Base-by-base conservation (phyloP, 2,888 invertebrate genomes). In the Copidosoma aretas region DNA sequence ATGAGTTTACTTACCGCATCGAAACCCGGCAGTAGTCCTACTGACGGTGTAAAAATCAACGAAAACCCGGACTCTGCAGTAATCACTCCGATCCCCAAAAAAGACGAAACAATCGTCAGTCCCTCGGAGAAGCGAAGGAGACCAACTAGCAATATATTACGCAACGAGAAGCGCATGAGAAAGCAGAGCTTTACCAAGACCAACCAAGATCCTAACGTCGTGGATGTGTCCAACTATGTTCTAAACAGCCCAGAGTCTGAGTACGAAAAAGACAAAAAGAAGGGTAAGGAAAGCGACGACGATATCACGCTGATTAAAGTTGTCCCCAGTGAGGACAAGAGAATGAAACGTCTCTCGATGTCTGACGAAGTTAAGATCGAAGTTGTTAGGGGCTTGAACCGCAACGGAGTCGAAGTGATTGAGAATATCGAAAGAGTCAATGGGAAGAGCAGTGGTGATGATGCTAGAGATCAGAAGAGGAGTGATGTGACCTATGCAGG, bases 301-400 rank as follows among this genome's bases (percentile, higher is more conserved):
- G 84, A 84, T 32, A 83, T 83, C 43, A 84, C 84, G 5, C 71
- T 84, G 51, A 82, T 84, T 39, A 84, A 84, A 77, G 83, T 84
- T 21, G 76, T 83, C 25, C 77, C 78, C 53, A 80, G 75, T 54
- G 81, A 82, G 39, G 81, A 83, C 21, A 82, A 81, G 71, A 70
- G 63, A 41, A 49, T 62, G 15, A 67, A 68, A 49, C 66, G 49
- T 52, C 39, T 68, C 22, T 64, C 73, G 51, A 80, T 82, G 43
- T 43, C 68, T 53, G 83, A 84, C 67, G 84, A 84, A 61, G 80
- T 83, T 53, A 83, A 83, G 73, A 83, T 84, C 60, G 84, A 84
- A 70, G 76, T 84, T 61, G 79, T 84, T 43, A 82, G 83, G 71
- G 78, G 81, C 21, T 72, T 77, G 17, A 75, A 71, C 32, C 78